Evolutionary conservation across 1,140 invertebrate species (phyloP), one percentile per base, ranked within the genome.

Genomic region (Agraylea sexmaculata): DNA sequence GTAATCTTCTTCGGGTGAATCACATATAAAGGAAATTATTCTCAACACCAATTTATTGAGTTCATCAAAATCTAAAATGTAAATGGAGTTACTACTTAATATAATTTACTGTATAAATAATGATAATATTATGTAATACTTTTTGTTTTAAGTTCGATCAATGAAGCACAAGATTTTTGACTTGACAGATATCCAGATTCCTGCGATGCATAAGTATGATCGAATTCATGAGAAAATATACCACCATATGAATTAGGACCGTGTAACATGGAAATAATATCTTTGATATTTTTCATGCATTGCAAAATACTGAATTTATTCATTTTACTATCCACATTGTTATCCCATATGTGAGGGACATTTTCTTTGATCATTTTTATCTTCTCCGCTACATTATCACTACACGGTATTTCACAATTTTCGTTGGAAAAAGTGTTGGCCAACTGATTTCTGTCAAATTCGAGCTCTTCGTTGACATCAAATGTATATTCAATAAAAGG

Each of bases 131-230:
- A 25, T 5, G 6, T 15, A 23, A 5, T 22, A n/a, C 13, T n/a
- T 25, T 37, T n/a, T 23, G n/a, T n/a, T n/a, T n/a, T n/a, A n/a
- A n/a, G n/a, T n/a, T n/a, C n/a, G n/a, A n/a, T n/a, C n/a, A 16
- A 20, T 15, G 16, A 21, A 32, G 2, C 16, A 11, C 32, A 21
- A n/a, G 42, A 37, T 15, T 23, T 23, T 45, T 36, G 33, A 18
- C 13, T 37, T n/a, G 44, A 41, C 16, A 22, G 29, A 12, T 42
- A 46, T 18, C 39, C 45, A n/a, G 45, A 46, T 11, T 46, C 45
- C 39, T 46, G 45, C 22, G 45, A 42, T 8, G 6, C 18, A 16
- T 41, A 7, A 12, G 20, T 13, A 32, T 18, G 32, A 12, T 20
- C 11, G n/a, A 40, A 36, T 23, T 37, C 15, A 45, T 35, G n/a